A percentile compares a stretch with the other conserved stretches of the same genome.
Conservation (phyloP, 2,888 invertebrate species). For the Dinocampus coccinellae region DNA sequence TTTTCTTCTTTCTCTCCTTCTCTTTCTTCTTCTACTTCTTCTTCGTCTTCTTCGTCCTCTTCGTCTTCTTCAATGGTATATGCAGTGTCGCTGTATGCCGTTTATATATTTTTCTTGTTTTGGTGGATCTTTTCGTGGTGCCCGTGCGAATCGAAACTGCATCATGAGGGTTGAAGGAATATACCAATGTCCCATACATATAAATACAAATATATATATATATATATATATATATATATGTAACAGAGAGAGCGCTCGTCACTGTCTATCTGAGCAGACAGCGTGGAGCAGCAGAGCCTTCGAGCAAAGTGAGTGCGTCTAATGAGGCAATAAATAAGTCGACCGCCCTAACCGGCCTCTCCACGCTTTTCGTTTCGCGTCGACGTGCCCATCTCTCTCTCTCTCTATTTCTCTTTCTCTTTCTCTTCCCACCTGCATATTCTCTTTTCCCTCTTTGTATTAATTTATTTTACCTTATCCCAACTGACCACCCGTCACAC, state of each 20-base stretch:
- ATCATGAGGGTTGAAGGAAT: not conserved
- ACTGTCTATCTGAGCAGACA: constrained; percentile 69
- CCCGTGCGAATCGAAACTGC: constrained; percentile 12
- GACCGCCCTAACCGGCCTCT: constrained; percentile 67
- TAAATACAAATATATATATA: not conserved
- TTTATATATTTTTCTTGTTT: constrained; percentile 15
- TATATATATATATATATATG: not conserved
- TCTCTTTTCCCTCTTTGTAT: not conserved
- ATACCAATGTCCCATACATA: constrained; percentile 27
- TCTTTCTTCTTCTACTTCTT: constrained; percentile 37
- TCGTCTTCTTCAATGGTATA: constrained; percentile 39
- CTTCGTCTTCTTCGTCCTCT: constrained; percentile 38
- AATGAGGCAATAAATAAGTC: constrained; percentile 70
- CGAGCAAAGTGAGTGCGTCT: constrained; percentile 68
- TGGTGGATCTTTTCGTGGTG: constrained; percentile 12
- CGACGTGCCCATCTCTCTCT: constrained; percentile 29
- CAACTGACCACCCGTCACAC: not conserved
- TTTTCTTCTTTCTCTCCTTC: constrained; percentile 42
- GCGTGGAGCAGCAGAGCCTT: constrained; percentile 65
- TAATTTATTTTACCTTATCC: not conserved
- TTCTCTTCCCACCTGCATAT: not conserved
- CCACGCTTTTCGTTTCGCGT: constrained; percentile 64
- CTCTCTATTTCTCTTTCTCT: not conserved
- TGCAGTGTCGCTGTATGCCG: constrained; percentile 36
- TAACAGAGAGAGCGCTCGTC: constrained; percentile 56